Evolutionary conservation across 1,140 invertebrate species (phyloP), one percentile per base, ranked within the genome.

Genomic region (Onthophagus taurus): DNA sequence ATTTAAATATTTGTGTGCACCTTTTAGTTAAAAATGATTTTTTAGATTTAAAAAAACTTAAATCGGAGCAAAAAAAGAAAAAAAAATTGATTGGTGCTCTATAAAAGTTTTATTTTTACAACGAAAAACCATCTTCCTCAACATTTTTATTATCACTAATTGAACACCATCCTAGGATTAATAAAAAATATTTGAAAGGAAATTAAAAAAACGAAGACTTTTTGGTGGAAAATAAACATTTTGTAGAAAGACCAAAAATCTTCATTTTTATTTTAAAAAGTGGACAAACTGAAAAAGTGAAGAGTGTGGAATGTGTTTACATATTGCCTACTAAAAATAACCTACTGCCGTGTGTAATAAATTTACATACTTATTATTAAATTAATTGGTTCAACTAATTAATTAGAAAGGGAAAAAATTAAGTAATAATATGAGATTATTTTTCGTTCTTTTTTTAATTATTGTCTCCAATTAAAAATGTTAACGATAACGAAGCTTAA

Each of bases 31-130:
- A 17, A 31, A 31, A 18, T 43, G 20, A 29, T 31, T 35, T 16
- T 33, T 44, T 34, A 44, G 29, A 21, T 23, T 36, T 36, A 29
- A 33, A 34, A 8, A 43, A 44, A 29, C 16, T n/a, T n/a, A 14
- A 41, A 21, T 14, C 23, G 11, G 7, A 41, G 29, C 23, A 20
- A 30, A 20, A 21, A 24, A 41, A n/a, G 38, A 20, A 14, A 17
- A 26, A 29, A 3, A 16, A 16, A 38, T 20, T 26, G 12, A 51
- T 49, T 51, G 59, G 58, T 58, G 60, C 57, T 63, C 52, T 58
- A 59, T 47, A 59, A n/a, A n/a, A n/a, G n/a, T 61, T 63, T 63
- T 63, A 60, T 61, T 63, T 63, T 61, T 57, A 62, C 59, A 63
- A 63, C 59, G 59, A 63, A 63, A 58, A 51, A 52, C 53, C 57